Conservation (phyloP, 1,140 invertebrate genomes). For the Hycleus phaleratus region DNA sequence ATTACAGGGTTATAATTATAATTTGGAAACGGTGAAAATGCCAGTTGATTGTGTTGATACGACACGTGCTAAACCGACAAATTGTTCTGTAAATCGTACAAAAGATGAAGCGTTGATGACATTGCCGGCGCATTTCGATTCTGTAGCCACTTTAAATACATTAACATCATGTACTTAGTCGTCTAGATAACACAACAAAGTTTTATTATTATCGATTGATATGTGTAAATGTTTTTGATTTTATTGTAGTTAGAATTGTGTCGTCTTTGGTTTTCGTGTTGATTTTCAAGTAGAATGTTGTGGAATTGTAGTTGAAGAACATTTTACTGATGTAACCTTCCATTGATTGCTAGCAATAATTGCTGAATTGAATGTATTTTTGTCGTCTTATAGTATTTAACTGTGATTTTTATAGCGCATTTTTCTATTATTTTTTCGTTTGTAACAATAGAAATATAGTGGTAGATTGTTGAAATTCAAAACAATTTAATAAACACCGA, state of each 20-base stretch:
- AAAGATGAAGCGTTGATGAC: slow-evolving; percentile 59
- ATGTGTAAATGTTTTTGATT: not conserved
- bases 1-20: slow-evolving; percentile 74
- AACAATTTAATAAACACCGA: too few relatives aligned
- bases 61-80: slow-evolving; percentile 60
- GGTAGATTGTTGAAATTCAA: too few relatives aligned
- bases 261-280: not conserved
- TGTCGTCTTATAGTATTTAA: slow-evolving; percentile 7
- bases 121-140: slow-evolving; percentile 64
- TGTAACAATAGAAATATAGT: too few relatives aligned
- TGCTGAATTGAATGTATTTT: not conserved
- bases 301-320: slow-evolving; percentile 7
- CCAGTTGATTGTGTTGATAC: slow-evolving; percentile 82
- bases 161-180: slow-evolving; percentile 27
- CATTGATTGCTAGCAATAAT: not conserved
- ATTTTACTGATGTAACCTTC: slow-evolving; percentile 9
- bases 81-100: slow-evolving; percentile 55
- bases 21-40: slow-evolving; percentile 70
- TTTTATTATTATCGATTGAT: not conserved
- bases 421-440: slow-evolving; percentile 1
- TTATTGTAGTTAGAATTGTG: slow-evolving; percentile 2
- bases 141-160: slow-evolving; percentile 29
- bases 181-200: too few relatives aligned
- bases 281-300: not conserved
- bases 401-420: slow-evolving; percentile 14